phyloP scores from a whole-genome alignment of 2,113 vertebrate genomes.

The Nycticryphes semicollaris region DNA sequence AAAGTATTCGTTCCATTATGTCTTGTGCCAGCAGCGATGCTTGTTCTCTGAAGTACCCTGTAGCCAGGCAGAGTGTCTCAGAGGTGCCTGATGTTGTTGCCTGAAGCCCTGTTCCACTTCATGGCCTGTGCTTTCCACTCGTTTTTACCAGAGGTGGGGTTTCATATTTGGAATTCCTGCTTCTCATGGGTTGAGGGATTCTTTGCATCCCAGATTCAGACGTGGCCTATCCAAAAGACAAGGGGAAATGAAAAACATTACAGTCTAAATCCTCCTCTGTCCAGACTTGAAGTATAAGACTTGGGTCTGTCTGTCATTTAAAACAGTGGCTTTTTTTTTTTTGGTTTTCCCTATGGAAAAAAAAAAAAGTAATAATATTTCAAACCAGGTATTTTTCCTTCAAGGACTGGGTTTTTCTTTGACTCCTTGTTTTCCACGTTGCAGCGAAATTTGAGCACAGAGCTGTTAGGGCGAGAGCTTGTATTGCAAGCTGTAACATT shows the following conservation, averaged over 20 bases:
- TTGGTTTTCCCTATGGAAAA: neutral
- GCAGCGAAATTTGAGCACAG: conserved; percentile 37
- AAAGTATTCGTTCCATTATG: neutral
- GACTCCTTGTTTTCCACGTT: conserved; percentile 36
- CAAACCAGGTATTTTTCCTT: conserved; percentile 42
- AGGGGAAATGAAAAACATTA: conserved; percentile 31
- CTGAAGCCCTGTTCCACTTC: conserved; percentile 16
- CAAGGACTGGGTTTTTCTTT: neutral
- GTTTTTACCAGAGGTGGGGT: conserved; percentile 2
- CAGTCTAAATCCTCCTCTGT: conserved; percentile 28
- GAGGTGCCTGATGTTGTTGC: neutral
- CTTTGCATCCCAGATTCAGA: conserved; percentile 28
- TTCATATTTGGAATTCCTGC: conserved; percentile 49
- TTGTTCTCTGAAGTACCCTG: neutral
- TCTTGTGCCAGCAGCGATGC: neutral
- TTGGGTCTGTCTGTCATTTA: neutral
- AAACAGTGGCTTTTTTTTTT: neutral
- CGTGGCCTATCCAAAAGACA: neutral
- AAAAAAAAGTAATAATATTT: neutral
- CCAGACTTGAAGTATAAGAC: neutral
- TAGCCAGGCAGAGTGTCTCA: neutral
- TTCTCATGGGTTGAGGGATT: neutral
- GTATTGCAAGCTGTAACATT: conserved; percentile 39
- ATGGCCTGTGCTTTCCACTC: conserved; percentile 6
- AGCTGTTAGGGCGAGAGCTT: conserved; percentile 5